These are phyloP conservation scores for Pocillopora grandis DNA, from an alignment of 92 coral and sea anemone species.

Conservation along the genomic window DNA sequence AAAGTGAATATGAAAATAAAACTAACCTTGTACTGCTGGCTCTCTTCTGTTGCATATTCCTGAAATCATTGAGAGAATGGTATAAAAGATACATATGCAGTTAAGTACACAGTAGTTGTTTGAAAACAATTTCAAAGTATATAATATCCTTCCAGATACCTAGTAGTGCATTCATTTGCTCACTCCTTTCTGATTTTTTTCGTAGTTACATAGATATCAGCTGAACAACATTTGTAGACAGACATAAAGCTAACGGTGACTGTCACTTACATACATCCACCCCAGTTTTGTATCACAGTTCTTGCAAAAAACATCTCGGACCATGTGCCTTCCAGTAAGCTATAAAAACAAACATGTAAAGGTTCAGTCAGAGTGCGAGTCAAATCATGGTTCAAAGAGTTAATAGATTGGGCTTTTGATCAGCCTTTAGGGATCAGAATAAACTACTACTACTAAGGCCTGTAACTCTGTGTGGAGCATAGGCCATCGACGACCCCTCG, in stretches of 20 bases:
- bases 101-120: not conserved
- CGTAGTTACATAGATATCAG: not conserved
- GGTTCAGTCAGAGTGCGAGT: no score
- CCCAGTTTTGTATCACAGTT: slow-evolving; percentile 97
- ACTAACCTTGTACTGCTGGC: slow-evolving; percentile 89
- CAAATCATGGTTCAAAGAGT: no score
- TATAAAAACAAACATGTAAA: not conserved
- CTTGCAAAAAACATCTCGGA: slow-evolving; percentile 96
- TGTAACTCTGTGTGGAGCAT: no score
- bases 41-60: slow-evolving; percentile 98
- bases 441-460: no score
- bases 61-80: not conserved
- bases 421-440: not conserved
- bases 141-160: no score
- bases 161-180: no score
- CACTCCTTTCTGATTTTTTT: not conserved
- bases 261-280: slow-evolving; percentile 98
- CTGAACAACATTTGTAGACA: no score
- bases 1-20: not conserved
- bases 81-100: not conserved
- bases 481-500: no score
- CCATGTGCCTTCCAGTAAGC: slow-evolving; percentile 98
- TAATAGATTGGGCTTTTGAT: no score
- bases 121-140: no score
- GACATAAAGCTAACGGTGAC: not conserved